Evolutionary conservation across 2,888 invertebrate genomes (phyloP), one percentile per base, ranked within the genome.

Genomic region (Eristalis intricaria): DNA sequence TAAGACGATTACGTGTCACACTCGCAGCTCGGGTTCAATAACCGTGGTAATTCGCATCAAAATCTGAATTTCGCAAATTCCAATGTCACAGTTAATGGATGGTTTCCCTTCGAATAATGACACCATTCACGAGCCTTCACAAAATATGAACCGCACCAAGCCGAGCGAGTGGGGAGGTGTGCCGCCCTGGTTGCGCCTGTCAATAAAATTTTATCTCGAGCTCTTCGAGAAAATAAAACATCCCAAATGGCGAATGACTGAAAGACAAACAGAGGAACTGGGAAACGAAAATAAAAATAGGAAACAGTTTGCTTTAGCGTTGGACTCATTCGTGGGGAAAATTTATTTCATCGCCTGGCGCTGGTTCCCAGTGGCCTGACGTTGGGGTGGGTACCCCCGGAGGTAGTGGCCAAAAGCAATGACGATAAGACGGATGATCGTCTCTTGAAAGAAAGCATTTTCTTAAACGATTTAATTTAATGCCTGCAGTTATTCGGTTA

Each of bases 211-310:
- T 19, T 50, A 29, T 50, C 50, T 29, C 13, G 19, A 50, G 29
- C 50, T 50, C 29, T 50, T 68, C 68, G 19, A 26, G 23, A 66
- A 66, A 66, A 66, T 50, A 68, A 50, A 50, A 50, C 50, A 50
- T 50, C 50, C n/a, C n/a, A 1, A 5, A 10, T 32, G 19, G 50
- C 50, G 10, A 50, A 19, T 8, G 50, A 7, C 50, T 50, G 50
- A 56, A 50, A 26, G 19, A 50, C 50, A 50, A 29, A 50, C 38
- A 68, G 32, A 13, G 11, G 23, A 23, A 23, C 32, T 1, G 32
- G 22, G 11, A 69, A 15, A 22, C 13, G 23, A 8, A 22, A 32
- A 60, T n/a, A 60, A 23, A 50, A 8, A 50, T 19, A 19, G 50
- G 40, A 50, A 68, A 50, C 68, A 50, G 68, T 68, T 43, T 56